phyloP scores from a whole-genome alignment of 2,888 invertebrate species.

The Diarsia rubi region DNA sequence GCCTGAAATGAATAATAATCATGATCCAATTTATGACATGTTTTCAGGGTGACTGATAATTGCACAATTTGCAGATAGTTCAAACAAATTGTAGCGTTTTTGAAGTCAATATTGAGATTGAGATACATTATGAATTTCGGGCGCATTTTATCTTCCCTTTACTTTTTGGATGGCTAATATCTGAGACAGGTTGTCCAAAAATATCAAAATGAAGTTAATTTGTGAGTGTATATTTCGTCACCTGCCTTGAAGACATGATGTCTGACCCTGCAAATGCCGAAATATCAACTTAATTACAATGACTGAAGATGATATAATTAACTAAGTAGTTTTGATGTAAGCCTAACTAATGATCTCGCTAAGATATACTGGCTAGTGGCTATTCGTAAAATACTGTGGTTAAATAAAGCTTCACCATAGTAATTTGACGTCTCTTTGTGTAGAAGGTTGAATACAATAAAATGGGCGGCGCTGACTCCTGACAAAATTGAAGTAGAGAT shows the following conservation, averaged over 20 bases:
- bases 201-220: background rate
- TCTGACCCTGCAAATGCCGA: background rate
- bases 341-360: background rate
- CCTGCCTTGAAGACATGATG: background rate
- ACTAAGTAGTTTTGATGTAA: background rate
- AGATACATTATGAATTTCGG: slow-evolving; percentile 8
- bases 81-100: background rate
- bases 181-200: background rate
- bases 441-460: slow-evolving; percentile 33
- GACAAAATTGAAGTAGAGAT: background rate
- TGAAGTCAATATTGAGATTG: background rate
- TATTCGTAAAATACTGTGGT: slow-evolving; percentile 11
- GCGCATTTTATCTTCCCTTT: slow-evolving; percentile 1
- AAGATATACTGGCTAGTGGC: slow-evolving; percentile 18
- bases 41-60: slow-evolving; percentile 1
- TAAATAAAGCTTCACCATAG: slow-evolving; percentile 19
- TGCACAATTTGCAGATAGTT: background rate
- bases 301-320: background rate
- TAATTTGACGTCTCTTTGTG: slow-evolving; percentile 25
- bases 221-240: background rate
- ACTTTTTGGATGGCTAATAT: slow-evolving; percentile 17
- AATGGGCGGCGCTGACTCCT: slow-evolving; percentile 9
- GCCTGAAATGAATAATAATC: slow-evolving; percentile 23
- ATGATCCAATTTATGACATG: background rate
- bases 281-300: slow-evolving; percentile 9